These are phyloP conservation scores for Melipona quadrifasciata DNA, from an alignment of 1,140 invertebrate species.

Conservation along the genomic window DNA sequence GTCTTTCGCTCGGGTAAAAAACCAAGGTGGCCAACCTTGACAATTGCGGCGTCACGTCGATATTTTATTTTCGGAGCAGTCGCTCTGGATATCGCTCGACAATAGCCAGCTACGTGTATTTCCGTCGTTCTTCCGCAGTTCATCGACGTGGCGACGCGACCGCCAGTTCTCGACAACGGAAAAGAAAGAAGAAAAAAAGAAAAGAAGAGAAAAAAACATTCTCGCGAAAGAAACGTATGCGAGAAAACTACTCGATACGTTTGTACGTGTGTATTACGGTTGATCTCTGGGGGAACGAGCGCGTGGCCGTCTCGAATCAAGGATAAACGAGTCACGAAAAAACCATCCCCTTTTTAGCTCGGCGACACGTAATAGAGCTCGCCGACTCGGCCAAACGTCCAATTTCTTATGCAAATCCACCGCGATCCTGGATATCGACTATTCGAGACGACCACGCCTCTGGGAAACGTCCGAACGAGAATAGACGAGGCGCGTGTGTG, in stretches of 20 bases:
- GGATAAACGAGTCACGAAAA: background rate
- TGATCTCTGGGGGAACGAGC: background rate
- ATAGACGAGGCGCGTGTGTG: background rate
- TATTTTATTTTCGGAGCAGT: slow-evolving; percentile 23
- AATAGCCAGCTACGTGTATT: background rate
- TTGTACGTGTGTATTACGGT: background rate
- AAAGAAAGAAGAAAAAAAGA: no score
- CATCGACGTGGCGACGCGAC: no score
- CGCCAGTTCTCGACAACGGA: background rate
- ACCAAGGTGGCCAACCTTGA: slow-evolving; percentile 47
- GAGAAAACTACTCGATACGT: no score
- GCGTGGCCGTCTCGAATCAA: background rate
- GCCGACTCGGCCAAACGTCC: no score
- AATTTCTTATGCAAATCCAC: background rate
- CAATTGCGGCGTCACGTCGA: slow-evolving; percentile 34
- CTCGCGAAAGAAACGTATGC: no score
- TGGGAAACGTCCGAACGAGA: background rate
- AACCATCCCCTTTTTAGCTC: no score
- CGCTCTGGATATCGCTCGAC: slow-evolving; percentile 3
- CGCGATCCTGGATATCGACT: background rate
- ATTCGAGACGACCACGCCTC: background rate
- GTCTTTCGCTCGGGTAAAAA: background rate
- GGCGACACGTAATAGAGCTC: background rate
- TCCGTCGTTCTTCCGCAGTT: background rate
- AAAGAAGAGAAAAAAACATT: no score